Base-by-base conservation (phyloP, 2,113 vertebrate species). In the Chamaea fasciata region DNA sequence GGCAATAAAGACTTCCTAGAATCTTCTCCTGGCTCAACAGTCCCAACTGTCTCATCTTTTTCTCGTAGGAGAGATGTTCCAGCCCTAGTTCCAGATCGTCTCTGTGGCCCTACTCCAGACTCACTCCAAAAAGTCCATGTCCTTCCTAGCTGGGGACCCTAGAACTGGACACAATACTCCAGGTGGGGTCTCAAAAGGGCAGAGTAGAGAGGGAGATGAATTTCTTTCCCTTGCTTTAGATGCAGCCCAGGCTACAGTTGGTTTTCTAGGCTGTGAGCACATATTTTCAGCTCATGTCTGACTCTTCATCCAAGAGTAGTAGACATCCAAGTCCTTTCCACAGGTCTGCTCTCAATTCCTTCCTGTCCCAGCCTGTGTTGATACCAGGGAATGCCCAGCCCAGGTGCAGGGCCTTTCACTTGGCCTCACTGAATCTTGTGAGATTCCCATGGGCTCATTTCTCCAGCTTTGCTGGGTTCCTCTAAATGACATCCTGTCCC, bases 171-270 rank as follows among this genome's bases (percentile, higher is more conserved):
- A 6, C 11, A 20, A 4, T 7, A 24, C 27, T 80, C 4, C 11
- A 30, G 18, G 11, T 55, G 18, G 16, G 23, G 2, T 69, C 27
- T 69, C 67, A 64, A 0, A 0, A 53, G 73, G 46, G 6, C 22
- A 69, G 21, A 83, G 14, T 14, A 22, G 30, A 75, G 15, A 15
- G 33, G 3, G 3, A 76, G 8, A 85, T 46, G 12, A 6, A 28
- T 68, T 68, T 59, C 53, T 30, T 11, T 60, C 28, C 5, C 21
- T 35, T 8, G 5, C 19, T 75, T 69, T 59, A 53, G 44, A 30
- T 47, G 24, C 39, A 65, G 23, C 21, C 44, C 28, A 60, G 35
- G 21, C 44, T 18, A 33, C 0, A 0, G 7, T 5, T 41, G 18
- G 3, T 62, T 46, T 85, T 41, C 44, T 52, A 22, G 42, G 18